A percentile compares a stretch with the other conserved stretches of the same genome.
phyloP scores from a whole-genome alignment of 2,888 invertebrate genomes.

The Zonitis immaculata region DNA sequence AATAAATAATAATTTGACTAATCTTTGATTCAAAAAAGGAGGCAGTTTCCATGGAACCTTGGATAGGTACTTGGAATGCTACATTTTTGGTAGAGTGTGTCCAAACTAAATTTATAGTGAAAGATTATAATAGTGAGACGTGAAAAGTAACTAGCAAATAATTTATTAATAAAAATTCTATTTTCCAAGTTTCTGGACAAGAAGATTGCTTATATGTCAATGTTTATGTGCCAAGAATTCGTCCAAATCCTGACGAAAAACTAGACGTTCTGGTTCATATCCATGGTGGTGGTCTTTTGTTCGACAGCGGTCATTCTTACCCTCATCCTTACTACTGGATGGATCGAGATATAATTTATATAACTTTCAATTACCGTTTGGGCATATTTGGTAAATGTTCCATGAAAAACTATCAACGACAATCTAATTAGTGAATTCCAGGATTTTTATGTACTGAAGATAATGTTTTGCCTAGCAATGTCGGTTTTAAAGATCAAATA shows the following conservation, averaged over 20 bases:
- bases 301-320: constrained; percentile 54
- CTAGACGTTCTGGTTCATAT: constrained; percentile 59
- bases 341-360: constrained; percentile 58
- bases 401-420: no score
- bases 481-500: constrained; percentile 66
- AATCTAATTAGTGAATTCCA: constrained; percentile 29
- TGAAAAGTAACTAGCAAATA: no score
- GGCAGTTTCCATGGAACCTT: constrained; percentile 53
- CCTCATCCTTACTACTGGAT: constrained; percentile 54
- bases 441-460: constrained; percentile 71
- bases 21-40: constrained; percentile 33
- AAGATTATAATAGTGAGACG: not conserved
- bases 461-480: constrained; percentile 59
- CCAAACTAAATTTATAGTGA: not conserved
- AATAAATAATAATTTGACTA: constrained; percentile 23
- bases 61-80: constrained; percentile 62
- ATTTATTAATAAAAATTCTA: no score
- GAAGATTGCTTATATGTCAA: constrained; percentile 62
- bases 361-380: constrained; percentile 62
- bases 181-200: constrained; percentile 43
- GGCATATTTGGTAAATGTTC: constrained; percentile 56
- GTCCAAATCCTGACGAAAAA: constrained; percentile 10
- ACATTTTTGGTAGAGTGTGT: constrained; percentile 35
- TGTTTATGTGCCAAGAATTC: constrained; percentile 52
- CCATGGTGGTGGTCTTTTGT: constrained; percentile 62